Evolutionary conservation across 2,113 vertebrate species (phyloP).

Genomic region (Urocolius indicus): DNA sequence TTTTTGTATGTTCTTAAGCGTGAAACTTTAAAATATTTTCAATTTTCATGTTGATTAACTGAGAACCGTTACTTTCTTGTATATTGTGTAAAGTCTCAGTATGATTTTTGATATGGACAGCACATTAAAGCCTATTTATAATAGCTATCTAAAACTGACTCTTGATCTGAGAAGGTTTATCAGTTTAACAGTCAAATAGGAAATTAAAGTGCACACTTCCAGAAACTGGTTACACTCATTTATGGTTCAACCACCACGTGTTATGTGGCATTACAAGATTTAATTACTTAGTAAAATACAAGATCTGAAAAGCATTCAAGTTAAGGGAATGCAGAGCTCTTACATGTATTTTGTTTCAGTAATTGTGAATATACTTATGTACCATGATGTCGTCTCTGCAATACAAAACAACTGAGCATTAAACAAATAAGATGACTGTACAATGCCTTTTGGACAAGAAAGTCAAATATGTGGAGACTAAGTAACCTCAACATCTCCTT

Average conservation of each 20-base stretch:
- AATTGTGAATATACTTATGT: neutral
- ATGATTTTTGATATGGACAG: neutral
- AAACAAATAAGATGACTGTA: neutral
- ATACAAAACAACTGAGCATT: neutral
- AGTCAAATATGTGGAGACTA: neutral
- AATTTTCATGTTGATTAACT: neutral
- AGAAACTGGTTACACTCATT: constrained; percentile 14
- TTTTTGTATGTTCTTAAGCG: neutral
- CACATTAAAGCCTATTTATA: neutral
- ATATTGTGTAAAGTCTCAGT: neutral
- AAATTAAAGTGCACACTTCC: constrained; percentile 50
- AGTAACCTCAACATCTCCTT: neutral
- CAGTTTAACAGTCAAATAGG: neutral
- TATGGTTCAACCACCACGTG: neutral
- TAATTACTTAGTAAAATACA: constrained; percentile 5
- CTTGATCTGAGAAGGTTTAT: neutral
- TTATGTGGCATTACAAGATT: neutral
- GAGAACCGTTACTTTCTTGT: neutral
- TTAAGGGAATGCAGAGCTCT: neutral
- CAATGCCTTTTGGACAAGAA: neutral
- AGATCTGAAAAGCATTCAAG: neutral
- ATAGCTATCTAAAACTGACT: neutral
- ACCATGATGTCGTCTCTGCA: neutral
- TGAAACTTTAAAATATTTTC: neutral
- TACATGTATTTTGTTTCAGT: neutral